A percentile compares a stretch with the other conserved stretches of the same genome.
Conservation (phyloP, 2,888 invertebrate genomes). For the Antitype chi region DNA sequence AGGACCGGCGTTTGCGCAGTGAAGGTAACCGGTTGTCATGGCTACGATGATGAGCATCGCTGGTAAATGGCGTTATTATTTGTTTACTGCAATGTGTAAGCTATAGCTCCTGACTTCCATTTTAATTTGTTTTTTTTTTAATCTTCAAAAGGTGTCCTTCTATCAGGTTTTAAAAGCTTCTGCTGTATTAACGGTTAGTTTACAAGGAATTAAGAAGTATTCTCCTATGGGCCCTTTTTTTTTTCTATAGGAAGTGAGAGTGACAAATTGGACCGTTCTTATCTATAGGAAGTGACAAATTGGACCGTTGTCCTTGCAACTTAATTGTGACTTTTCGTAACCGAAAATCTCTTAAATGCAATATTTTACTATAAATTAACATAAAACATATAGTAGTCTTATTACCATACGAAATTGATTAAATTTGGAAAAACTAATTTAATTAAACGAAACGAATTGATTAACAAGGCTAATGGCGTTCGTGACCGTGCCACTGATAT, state of each 20-base stretch:
- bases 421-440: neutral
- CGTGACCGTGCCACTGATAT: conserved; percentile 64
- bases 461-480: conserved; percentile 55
- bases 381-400: neutral
- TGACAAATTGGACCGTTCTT: neutral
- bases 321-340: too few species aligned
- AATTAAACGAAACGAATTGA: conserved; percentile 10
- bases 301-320: neutral
- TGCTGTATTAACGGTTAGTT: neutral
- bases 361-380: neutral
- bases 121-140: neutral
- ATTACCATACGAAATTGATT: neutral
- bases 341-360: neutral
- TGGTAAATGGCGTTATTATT: neutral
- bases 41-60: conserved; percentile 1
- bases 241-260: neutral
- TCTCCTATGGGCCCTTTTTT: neutral
- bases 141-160: neutral
- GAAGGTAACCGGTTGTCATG: conserved; percentile 31
- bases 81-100: neutral
- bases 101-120: too few species aligned
- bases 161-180: neutral
- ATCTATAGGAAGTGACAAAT: neutral
- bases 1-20: conserved; percentile 22
- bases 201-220: neutral